Percentiles rank a stretch among this genome's conserved stretches.
phyloP scores from a whole-genome alignment of 2,797 vertebrate species.

The Anniella stebbinsi region DNA sequence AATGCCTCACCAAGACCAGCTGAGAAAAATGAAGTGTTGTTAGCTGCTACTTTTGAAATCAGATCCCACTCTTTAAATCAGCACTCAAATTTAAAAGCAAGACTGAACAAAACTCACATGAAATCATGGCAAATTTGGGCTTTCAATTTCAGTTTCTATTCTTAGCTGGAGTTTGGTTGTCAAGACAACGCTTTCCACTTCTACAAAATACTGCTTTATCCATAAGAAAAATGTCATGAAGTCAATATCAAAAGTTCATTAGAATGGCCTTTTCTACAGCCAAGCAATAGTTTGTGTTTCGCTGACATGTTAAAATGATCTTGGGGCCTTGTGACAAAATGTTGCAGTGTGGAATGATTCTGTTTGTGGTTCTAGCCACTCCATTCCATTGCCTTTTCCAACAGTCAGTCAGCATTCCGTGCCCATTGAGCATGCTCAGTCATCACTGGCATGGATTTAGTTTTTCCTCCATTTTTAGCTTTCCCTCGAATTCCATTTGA shows the following conservation, averaged over 20 bases:
- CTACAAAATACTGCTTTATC: conserved; percentile 49
- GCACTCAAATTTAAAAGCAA: conserved; percentile 27
- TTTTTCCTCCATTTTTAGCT: background rate
- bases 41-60: background rate
- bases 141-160: conserved; percentile 61
- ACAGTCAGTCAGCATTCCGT: background rate
- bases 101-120: conserved; percentile 32
- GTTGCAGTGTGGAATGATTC: background rate
- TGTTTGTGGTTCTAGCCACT: background rate
- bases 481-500: too few relatives aligned
- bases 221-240: conserved; percentile 49
- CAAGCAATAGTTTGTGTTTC: conserved; percentile 23
- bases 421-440: background rate
- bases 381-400: background rate
- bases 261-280: conserved; percentile 25
- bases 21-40: background rate
- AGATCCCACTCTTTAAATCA: background rate
- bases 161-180: conserved; percentile 67
- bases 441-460: background rate
- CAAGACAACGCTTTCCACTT: conserved; percentile 70
- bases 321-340: background rate
- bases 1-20: background rate
- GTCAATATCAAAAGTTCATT: conserved; percentile 50
- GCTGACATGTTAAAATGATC: conserved; percentile 4
- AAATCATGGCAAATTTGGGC: conserved; percentile 52